Evolutionary conservation across 92 coral and sea anemone genomes (phyloP).

Genomic region (Hydrozoanthus gracilis): DNA sequence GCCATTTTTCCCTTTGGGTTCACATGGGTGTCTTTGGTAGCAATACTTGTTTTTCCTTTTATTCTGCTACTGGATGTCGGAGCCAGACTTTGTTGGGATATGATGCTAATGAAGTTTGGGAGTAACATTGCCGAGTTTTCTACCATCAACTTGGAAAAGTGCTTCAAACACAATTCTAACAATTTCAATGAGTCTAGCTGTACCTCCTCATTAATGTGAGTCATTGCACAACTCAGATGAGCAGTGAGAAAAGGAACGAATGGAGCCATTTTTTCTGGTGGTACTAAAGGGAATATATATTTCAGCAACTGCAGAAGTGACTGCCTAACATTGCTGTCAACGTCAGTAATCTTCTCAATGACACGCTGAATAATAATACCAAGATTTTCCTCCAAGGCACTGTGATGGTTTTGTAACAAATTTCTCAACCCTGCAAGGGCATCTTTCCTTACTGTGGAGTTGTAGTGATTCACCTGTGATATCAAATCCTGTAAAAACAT

Average conservation of each 20-base stretch:
- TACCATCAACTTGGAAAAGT: slow-evolving; percentile 69
- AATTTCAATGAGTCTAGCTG: slow-evolving; percentile 88
- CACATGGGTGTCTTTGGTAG: slow-evolving; percentile 47
- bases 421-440: slow-evolving; percentile 81
- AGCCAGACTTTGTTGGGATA: slow-evolving; percentile 67
- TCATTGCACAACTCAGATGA: slow-evolving; percentile 96
- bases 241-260: slow-evolving; percentile 75
- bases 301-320: slow-evolving; percentile 78
- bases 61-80: slow-evolving; percentile 28
- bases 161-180: slow-evolving; percentile 75
- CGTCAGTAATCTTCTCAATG: slow-evolving; percentile 81
- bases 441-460: slow-evolving; percentile 78
- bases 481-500: slow-evolving; percentile 70
- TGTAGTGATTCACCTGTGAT: slow-evolving; percentile 84
- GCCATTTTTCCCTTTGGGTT: slow-evolving; percentile 88
- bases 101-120: slow-evolving; percentile 76
- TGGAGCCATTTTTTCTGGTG: slow-evolving; percentile 79
- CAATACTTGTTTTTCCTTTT: slow-evolving; percentile 32
- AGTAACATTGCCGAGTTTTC: slow-evolving; percentile 71
- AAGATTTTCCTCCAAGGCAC: slow-evolving; percentile 74
- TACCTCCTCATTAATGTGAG: slow-evolving; percentile 90
- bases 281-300: slow-evolving; percentile 64
- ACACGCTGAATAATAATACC: slow-evolving; percentile 64
- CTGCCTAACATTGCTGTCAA: slow-evolving; percentile 81
- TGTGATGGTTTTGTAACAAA: slow-evolving; percentile 75